Conservation (phyloP, 30 jellyfish, hydroid and myxozoan genomes). For the Sanderia malayensis region DNA sequence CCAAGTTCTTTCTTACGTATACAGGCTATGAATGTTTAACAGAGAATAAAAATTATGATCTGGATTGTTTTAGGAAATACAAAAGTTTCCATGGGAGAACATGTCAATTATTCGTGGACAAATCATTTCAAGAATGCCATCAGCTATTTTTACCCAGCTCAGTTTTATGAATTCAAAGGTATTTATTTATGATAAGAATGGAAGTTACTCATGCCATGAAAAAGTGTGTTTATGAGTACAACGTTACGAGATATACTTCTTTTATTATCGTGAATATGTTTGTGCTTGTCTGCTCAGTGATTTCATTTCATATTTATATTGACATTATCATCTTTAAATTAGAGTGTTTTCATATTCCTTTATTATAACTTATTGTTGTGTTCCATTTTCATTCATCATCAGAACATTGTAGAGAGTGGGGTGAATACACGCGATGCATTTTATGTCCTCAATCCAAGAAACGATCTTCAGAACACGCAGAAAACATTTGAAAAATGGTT, state of each 20-base stretch:
- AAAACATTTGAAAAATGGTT: conserved; percentile 71
- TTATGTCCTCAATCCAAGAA: conserved; percentile 86
- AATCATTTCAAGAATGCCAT: conserved; percentile 93
- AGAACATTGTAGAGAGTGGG: conserved; percentile 55
- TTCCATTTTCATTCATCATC: no score
- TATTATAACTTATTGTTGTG: no score
- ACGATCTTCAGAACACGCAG: conserved; percentile 88
- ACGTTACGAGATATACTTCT: no score
- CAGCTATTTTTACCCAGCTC: conserved; percentile 62
- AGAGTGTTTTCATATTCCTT: no score
- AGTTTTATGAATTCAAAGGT: conserved; percentile 63
- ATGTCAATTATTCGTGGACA: conserved; percentile 68
- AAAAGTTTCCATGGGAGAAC: conserved; percentile 93
- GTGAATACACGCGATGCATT: conserved; percentile 40
- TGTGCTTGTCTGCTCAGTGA: no score
- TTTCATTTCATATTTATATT: no score
- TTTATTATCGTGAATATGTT: no score
- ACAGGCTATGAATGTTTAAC: background rate
- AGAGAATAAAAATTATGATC: background rate
- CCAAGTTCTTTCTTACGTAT: background rate
- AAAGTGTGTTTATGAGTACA: no score
- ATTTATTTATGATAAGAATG: no score
- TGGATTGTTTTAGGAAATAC: conserved; percentile 50
- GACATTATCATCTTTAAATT: no score
- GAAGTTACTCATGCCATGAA: no score